Percentiles rank a stretch among this genome's conserved stretches.
Evolutionary conservation across 2,888 invertebrate genomes (phyloP).

Genomic region (Taenaris catops): DNA sequence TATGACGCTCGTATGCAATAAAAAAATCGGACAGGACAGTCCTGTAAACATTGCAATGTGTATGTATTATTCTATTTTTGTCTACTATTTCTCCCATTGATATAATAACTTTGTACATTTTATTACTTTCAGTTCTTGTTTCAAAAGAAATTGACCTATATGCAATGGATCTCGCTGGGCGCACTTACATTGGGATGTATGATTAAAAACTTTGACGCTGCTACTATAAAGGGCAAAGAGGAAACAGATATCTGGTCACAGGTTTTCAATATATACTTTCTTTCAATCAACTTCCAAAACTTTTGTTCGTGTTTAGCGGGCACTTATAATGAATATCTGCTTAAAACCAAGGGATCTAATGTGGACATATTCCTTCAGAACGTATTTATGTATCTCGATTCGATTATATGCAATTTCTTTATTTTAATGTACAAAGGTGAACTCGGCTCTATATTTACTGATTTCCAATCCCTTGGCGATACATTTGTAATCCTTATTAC

Average conservation of each 20-base stretch:
- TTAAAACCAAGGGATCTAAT: constrained; percentile 91
- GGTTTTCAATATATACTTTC: constrained; percentile 79
- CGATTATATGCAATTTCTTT: constrained; percentile 93
- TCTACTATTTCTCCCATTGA: no score
- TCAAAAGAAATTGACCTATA: constrained; percentile 86
- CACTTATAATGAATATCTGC: constrained; percentile 96
- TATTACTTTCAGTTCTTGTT: constrained; percentile 87
- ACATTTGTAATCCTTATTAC: constrained; percentile 89
- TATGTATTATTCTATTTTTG: no score
- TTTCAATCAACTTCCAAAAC: constrained; percentile 87
- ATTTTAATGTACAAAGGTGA: constrained; percentile 85
- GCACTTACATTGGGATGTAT: constrained; percentile 94
- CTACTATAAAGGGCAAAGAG: constrained; percentile 51
- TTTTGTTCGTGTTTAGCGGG: constrained; percentile 96
- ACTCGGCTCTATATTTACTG: constrained; percentile 79
- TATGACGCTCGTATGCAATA: no score
- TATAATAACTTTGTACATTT: constrained; percentile 1
- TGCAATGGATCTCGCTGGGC: constrained; percentile 94
- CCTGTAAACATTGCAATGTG: no score
- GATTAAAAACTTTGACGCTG: constrained; percentile 88
- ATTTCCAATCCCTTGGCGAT: constrained; percentile 79
- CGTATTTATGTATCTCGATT: constrained; percentile 96
- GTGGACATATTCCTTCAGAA: constrained; percentile 96
- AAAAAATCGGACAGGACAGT: no score
- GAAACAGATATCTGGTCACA: constrained; percentile 50